Percentiles rank a stretch among this genome's conserved stretches.
Conservation (phyloP, 2,113 vertebrate genomes). For the Istiophorus platypterus region DNA sequence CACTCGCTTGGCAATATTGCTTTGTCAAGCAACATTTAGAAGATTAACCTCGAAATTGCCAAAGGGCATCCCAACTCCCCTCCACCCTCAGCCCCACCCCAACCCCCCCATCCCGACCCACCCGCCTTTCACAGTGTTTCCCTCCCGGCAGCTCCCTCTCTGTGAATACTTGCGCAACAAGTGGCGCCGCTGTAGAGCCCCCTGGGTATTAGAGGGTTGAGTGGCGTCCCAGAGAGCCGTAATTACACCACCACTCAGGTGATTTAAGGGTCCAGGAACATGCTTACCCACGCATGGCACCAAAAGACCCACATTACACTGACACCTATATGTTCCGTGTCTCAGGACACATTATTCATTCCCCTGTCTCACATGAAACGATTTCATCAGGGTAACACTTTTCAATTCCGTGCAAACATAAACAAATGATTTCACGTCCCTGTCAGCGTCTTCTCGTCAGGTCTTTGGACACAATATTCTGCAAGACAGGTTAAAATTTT, state of each 20-base stretch:
- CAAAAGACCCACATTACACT: constrained; percentile 48
- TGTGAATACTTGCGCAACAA: constrained; percentile 81
- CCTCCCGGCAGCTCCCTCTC: constrained; percentile 57
- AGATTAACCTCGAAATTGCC: constrained; percentile 82
- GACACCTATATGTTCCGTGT: constrained; percentile 51
- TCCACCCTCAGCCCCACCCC: constrained; percentile 38
- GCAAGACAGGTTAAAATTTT: not conserved
- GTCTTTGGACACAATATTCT: not conserved
- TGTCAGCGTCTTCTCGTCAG: not conserved
- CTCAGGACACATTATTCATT: constrained; percentile 35
- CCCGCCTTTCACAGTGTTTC: constrained; percentile 56
- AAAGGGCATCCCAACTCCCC: constrained; percentile 60
- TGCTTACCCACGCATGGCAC: constrained; percentile 78
- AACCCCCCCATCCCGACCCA: no score
- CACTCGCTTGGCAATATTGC: constrained; percentile 61
- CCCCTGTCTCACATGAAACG: not conserved
- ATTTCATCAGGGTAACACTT: not conserved
- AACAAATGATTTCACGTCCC: constrained; percentile 22
- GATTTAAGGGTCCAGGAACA: constrained; percentile 79
- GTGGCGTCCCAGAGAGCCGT: constrained; percentile 77
- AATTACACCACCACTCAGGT: constrained; percentile 82
- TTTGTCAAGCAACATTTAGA: constrained; percentile 79
- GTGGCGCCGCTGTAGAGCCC: constrained; percentile 81
- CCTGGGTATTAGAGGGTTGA: constrained; percentile 82
- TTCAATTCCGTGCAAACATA: constrained; percentile 6